Evolutionary conservation across 1,140 invertebrate genomes (phyloP), one percentile per base, ranked within the genome.

Genomic region (Drosophila setifemur): DNA sequence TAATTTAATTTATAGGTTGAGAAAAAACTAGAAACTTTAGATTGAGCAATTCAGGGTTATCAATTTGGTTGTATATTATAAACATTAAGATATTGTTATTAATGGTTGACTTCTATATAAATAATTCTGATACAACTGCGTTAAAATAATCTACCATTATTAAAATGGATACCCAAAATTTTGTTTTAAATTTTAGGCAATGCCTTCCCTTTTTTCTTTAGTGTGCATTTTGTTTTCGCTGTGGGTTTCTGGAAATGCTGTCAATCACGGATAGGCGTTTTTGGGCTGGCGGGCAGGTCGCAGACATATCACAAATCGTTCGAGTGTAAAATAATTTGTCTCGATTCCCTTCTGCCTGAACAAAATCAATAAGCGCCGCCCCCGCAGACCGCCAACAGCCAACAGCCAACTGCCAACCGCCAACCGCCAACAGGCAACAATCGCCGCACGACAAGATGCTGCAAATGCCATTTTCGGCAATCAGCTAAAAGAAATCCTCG

Each of bases 281-380:
- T 48, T 45, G 40, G 42, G 31, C 68, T n/a, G 35, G 57, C 45
- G 68, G 63, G 37, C 50, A 44, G 61, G 55, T 72, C 60, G 55
- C 57, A 85, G 75, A 86, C 81, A 61, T 85, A 74, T 86, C 67
- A 64, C 75, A 81, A 76, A 55, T 61, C 68, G 67, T 35, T 86
- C 49, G 54, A 70, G 75, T 85, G 75, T 81, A 67, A 86, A 76
- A 81, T 86, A 86, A 85, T 86, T 81, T 85, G 81, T 76, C 75
- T 85, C 81, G 81, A 61, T 73, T 73, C 71, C 72, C 71, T 73
- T 64, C 42, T 66, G 54, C 47, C 29, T 48, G 35, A 79, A 72
- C 54, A 53, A 64, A 85, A 79, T 85, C 81, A 63, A 71, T 79
- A 58, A 57, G 37, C 57, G 42, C 26, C 52, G 44, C 23, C 39